Base-by-base conservation (phyloP, 2,113 vertebrate species). In the Sciurus niger region DNA sequence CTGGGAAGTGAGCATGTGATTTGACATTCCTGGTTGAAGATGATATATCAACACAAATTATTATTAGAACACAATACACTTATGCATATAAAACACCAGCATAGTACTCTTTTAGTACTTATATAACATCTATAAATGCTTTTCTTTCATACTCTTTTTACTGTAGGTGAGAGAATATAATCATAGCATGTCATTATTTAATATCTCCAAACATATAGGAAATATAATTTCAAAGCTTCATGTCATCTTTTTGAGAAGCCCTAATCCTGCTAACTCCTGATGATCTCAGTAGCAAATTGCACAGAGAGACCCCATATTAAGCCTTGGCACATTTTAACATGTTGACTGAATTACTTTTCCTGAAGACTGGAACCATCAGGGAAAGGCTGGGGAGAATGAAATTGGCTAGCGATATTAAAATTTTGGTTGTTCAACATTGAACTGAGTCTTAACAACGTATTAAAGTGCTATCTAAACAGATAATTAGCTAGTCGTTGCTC, bases 371-470 rank as follows among this genome's bases (percentile, higher is more conserved):
- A 97, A 67, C 32, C 37, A 78, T 79, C 60, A 55, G 92, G 63
- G 96, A 82, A 97, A 92, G 84, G 25, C 46, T 58, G 25, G 55
- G 77, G 84, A 40, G 48, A 37, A 97, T 86, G 65, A 96, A 96
- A 96, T 67, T 96, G 95, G 80, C 48, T 92, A 93, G 60, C 1
- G 34, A 87, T 89, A 93, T 96, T 96, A 96, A 96, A 94, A 89
- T 96, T 96, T 76, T 94, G 84, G 94, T 96, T 96, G 96, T 93
- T 96, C 91, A 97, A 97, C 94, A 93, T 96, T 97, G 97, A 97
- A 94, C 91, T 94, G 78, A 84, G 51, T 92, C 77, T 80, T 89
- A 95, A 90, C 90, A 97, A 94, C 6, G 53, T 97, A 89, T 93
- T 96, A 93, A 97, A 94, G 93, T 93, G 94, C 93, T 91, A 96